phyloP scores from a whole-genome alignment of 2,797 vertebrate species.

The Enteromius argenteus region DNA sequence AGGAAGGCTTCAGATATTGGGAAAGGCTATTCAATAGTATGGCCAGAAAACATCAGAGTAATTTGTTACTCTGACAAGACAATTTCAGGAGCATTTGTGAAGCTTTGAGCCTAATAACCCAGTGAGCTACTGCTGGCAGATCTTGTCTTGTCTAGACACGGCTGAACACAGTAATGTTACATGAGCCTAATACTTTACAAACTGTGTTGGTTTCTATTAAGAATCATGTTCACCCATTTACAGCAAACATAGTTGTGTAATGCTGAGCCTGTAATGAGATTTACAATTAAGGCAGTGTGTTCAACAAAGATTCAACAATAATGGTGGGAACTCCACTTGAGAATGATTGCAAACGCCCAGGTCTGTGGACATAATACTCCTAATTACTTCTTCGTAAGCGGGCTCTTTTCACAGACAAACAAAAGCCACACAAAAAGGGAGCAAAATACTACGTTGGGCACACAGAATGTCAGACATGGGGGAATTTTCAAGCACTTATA shows the following conservation, averaged over 20 bases:
- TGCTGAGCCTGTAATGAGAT: slow-evolving; percentile 59
- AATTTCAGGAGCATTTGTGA: slow-evolving; percentile 46
- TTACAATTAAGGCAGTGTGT: slow-evolving; percentile 68
- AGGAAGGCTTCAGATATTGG: slow-evolving; percentile 9
- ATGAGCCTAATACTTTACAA: slow-evolving; percentile 36
- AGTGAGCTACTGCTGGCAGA: slow-evolving; percentile 20
- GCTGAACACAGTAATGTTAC: slow-evolving; percentile 32
- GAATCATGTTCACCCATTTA: slow-evolving; percentile 8
- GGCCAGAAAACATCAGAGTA: slow-evolving; percentile 25
- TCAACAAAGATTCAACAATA: slow-evolving; percentile 48
- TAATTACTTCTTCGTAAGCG: slow-evolving; percentile 72
- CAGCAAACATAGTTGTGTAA: slow-evolving; percentile 52
- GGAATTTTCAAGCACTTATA: slow-evolving; percentile 65
- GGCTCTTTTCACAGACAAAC: slow-evolving; percentile 68
- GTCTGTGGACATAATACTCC: slow-evolving; percentile 67
- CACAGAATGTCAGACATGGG: slow-evolving; percentile 61
- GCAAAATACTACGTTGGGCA: slow-evolving; percentile 57
- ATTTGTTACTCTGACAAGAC: slow-evolving; percentile 51
- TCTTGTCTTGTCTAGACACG: slow-evolving; percentile 35
- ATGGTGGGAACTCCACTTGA: slow-evolving; percentile 45
- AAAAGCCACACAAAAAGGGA: slow-evolving; percentile 63
- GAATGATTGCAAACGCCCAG: slow-evolving; percentile 56
- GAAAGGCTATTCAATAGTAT: slow-evolving; percentile 34
- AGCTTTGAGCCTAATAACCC: slow-evolving; percentile 32
- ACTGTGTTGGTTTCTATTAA: slow-evolving; percentile 34